Evolutionary conservation across 2,113 vertebrate species (phyloP).

Genomic region (Lepidothrix coronata): DNA sequence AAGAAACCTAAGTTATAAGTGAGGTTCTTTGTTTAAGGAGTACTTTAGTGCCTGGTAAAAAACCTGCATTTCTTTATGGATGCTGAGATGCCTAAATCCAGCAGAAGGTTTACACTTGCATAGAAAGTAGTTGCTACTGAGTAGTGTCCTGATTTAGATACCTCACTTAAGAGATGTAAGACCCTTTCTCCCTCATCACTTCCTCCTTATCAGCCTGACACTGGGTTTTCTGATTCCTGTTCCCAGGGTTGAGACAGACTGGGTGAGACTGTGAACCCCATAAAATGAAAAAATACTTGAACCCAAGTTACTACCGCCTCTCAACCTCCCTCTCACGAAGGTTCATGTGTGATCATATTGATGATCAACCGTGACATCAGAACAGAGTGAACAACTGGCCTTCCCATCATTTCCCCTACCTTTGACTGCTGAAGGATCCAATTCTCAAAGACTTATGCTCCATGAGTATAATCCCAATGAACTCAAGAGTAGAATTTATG

Average conservation of each 20-base stretch:
- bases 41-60: not conserved
- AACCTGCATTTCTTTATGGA: not conserved
- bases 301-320: not conserved
- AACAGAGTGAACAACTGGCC: not conserved
- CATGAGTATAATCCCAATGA: not conserved
- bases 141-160: not conserved
- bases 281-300: not conserved
- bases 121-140: not conserved
- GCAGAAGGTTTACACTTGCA: not conserved
- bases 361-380: not conserved
- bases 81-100: not conserved
- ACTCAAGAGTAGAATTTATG: not conserved
- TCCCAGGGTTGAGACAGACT: not conserved
- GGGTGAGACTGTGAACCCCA: not conserved
- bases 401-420: not conserved
- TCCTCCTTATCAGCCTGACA: not conserved
- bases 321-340: accelerated
- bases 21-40: not conserved
- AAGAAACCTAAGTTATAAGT: not conserved
- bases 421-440: not conserved
- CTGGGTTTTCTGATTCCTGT: not conserved
- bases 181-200: not conserved
- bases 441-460: not conserved
- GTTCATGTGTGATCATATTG: not conserved
- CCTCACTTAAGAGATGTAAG: not conserved